Evolutionary conservation across 2,797 vertebrate species (phyloP), one percentile per base, ranked within the genome.

Genomic region (Huso huso): DNA sequence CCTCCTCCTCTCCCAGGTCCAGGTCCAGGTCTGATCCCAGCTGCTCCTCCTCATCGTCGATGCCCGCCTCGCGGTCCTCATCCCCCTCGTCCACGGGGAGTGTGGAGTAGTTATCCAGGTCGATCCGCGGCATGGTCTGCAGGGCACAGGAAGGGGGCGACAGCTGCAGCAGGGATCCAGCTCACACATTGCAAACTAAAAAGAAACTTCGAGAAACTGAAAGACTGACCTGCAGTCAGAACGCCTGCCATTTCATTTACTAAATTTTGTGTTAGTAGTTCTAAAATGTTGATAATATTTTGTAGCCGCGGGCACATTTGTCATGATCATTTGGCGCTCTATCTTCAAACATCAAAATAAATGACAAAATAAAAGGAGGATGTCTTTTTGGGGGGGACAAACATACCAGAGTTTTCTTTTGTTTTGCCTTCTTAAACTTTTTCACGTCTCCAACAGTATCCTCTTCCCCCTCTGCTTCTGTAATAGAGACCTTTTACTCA

Each of bases 41-140:
- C 8, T 73, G 72, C 7, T 82, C 89, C 13, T 89, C 90, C 1
- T 84, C 86, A 0, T 90, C 90, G 0, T 86, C 88, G 8, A 86
- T 86, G 8, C 89, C 93, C 0, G 90, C 87, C 11, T 93, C 93
- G 64, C 93, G 79, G 81, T 98, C 95, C 77, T 98, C 95, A 12
- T 94, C 93, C 0, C 89, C 93, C 79, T 95, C 94, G 2, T 96
- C 94, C 37, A 84, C 78, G 0, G 95, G 97, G 70, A 94, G 73
- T 10, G 91, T 88, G 0, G 96, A 95, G 78, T 98, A 99, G 76
- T 74, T 94, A 75, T 94, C 90, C 82, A 99, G 76, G 73, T 89
- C 83, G 1, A 99, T 96, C 62, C 76, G 87, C 7, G 97, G 96
- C 50, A 99, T 75, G 0, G 73, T 66, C 97, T 98, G 70, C 23